These are phyloP conservation scores for Dermatemys mawii DNA, from an alignment of 2,113 vertebrate species.

Conservation along the genomic window DNA sequence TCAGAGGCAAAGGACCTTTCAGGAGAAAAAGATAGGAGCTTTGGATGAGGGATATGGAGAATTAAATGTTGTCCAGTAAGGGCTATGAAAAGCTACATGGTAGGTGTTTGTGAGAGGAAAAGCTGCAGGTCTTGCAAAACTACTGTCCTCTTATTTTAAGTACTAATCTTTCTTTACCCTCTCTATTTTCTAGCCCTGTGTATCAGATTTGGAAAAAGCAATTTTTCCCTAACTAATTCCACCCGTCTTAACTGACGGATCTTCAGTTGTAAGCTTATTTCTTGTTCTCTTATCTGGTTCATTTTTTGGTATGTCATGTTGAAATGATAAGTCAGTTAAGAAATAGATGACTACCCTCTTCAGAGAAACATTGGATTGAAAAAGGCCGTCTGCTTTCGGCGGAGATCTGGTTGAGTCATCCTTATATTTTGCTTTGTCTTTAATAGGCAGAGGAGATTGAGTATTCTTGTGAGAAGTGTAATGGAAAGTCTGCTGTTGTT, in stretches of 20 bases:
- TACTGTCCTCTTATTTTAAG: not conserved
- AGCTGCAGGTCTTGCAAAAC: not conserved
- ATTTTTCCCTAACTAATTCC: not conserved
- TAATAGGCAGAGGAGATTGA: slow-evolving; percentile 92
- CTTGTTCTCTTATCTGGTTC: not conserved
- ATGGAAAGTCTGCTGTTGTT: slow-evolving; percentile 91
- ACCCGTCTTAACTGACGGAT: not conserved
- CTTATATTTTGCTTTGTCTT: slow-evolving; percentile 41
- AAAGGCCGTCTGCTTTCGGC: not conserved
- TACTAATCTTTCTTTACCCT: not conserved
- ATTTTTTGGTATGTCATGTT: not conserved
- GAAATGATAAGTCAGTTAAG: not conserved
- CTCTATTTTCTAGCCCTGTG: not conserved
- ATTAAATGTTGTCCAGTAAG: not conserved
- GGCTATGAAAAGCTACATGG: fast-evolving
- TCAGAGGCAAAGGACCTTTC: not conserved
- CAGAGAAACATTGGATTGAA: not conserved
- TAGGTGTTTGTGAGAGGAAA: not conserved
- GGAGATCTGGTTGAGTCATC: not conserved
- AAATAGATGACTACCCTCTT: not conserved
- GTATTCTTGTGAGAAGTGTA: slow-evolving; percentile 98
- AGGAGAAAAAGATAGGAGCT: not conserved
- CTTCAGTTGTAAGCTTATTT: not conserved
- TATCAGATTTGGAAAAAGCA: not conserved
- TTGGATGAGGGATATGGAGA: not conserved